Conservation (phyloP, 2,888 invertebrate species). For the Caradrina clavipalpis region DNA sequence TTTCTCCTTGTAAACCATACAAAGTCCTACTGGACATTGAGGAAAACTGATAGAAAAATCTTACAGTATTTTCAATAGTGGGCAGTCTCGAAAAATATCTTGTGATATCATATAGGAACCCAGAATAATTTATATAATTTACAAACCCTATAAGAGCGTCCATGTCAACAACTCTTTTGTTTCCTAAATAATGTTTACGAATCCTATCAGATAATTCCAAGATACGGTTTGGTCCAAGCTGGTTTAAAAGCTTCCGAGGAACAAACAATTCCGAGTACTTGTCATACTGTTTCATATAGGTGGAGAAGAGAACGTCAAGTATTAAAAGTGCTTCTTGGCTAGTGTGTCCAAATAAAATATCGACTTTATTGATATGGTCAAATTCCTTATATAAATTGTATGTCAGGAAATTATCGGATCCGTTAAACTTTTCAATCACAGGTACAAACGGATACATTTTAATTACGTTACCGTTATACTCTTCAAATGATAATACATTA, state of each 20-base stretch:
- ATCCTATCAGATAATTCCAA: conserved; percentile 22
- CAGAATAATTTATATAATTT: conserved; percentile 3
- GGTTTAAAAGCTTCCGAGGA: conserved; percentile 18
- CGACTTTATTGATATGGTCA: conserved; percentile 17
- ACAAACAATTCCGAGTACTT: conserved; percentile 24
- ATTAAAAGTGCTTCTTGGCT: conserved; percentile 6
- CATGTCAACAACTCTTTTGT: conserved; percentile 18
- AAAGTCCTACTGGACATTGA: conserved; percentile 18
- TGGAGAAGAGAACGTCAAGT: conserved; percentile 1
- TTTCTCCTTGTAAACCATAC: conserved; percentile 23
- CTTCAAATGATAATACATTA: conserved; percentile 38
- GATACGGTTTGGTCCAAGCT: background rate
- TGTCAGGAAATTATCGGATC: conserved; percentile 25
- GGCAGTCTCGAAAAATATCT: conserved; percentile 24
- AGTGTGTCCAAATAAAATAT: conserved; percentile 36
- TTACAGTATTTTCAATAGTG: conserved; percentile 14
- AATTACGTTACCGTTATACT: background rate
- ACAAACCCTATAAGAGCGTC: conserved; percentile 8
- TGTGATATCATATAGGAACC: conserved; percentile 5
- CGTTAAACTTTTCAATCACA: conserved; percentile 33
- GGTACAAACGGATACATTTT: conserved; percentile 39
- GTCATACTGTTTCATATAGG: background rate
- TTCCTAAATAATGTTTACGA: conserved; percentile 33
- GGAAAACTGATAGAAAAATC: conserved; percentile 24
- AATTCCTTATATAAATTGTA: conserved; percentile 10